phyloP scores from a whole-genome alignment of 2,113 vertebrate species.

The Indri indri region DNA sequence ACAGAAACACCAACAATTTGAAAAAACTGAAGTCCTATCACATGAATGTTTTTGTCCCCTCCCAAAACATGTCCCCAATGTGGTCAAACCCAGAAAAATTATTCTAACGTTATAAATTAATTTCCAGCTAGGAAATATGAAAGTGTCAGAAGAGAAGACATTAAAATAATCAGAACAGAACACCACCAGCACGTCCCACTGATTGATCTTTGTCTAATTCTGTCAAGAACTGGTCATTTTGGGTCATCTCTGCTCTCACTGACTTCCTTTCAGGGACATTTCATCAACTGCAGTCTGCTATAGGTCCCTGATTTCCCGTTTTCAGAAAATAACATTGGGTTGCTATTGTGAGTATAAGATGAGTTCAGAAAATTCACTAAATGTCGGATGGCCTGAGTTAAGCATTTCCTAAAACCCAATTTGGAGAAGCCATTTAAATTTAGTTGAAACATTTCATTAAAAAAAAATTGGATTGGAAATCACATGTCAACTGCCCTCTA shows the following conservation, averaged over 20 bases:
- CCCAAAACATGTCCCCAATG: not conserved
- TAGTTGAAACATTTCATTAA: not conserved
- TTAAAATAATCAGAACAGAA: not conserved
- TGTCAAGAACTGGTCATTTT: conserved; percentile 19
- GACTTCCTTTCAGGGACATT: conserved; percentile 25
- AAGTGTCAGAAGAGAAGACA: not conserved
- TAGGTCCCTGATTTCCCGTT: not conserved
- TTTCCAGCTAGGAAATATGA: not conserved
- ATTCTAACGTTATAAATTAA: conserved; percentile 18
- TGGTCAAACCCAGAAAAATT: not conserved
- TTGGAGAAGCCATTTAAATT: conserved; percentile 55
- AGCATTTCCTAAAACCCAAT: conserved; percentile 53
- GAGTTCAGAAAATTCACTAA: conserved; percentile 29
- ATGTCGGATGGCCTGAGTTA: conserved; percentile 20
- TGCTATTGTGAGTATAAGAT: conserved; percentile 27
- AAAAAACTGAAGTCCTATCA: not conserved
- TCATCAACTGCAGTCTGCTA: not conserved
- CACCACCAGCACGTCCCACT: not conserved
- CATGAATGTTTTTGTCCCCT: not conserved
- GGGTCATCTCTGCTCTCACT: not conserved
- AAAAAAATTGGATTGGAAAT: conserved; percentile 25
- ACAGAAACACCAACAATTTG: not conserved
- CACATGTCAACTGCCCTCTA: not conserved
- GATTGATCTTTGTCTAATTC: not conserved
- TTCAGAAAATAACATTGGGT: not conserved